A percentile compares a stretch with the other conserved stretches of the same genome.
These are phyloP conservation scores for Paralinhomoeus sp. DNA, from an alignment of 2,888 invertebrate genomes.

Conservation along the genomic window DNA sequence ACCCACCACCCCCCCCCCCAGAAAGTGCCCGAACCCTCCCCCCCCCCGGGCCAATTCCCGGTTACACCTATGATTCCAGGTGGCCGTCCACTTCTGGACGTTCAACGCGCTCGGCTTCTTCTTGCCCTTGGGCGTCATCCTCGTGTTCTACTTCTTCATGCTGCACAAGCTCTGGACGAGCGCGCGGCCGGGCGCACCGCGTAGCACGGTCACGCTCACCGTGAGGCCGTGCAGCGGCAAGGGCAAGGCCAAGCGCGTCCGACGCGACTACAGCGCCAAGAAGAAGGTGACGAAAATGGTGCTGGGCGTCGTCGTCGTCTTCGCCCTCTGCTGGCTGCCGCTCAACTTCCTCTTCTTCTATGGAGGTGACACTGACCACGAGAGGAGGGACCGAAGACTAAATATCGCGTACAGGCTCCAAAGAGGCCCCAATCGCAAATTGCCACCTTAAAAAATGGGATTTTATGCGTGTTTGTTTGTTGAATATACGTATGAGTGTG, in stretches of 20 bases:
- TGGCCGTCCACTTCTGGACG: slow-evolving; percentile 37
- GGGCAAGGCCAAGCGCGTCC: not conserved
- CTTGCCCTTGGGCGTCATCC: slow-evolving; percentile 60
- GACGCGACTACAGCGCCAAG: slow-evolving; percentile 49
- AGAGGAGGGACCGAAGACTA: too few species aligned
- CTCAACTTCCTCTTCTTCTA: slow-evolving; percentile 45
- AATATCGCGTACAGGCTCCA: too few species aligned
- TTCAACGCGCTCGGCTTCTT: slow-evolving; percentile 71
- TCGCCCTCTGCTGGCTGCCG: slow-evolving; percentile 79
- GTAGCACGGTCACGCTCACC: not conserved
- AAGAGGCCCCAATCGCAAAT: too few species aligned
- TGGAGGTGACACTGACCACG: slow-evolving; percentile 1
- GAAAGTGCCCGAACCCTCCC: too few species aligned
- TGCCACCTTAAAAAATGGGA: too few species aligned
- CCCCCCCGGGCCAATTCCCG: not conserved
- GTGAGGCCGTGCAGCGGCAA: not conserved
- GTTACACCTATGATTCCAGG: not conserved
- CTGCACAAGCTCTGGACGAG: slow-evolving; percentile 53
- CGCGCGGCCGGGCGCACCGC: not conserved
- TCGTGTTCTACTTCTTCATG: slow-evolving; percentile 67
- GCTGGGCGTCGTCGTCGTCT: slow-evolving; percentile 43
- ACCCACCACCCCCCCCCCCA: too few species aligned
- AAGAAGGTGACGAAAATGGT: slow-evolving; percentile 74
- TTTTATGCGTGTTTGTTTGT: too few species aligned
- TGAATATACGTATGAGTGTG: too few species aligned